phyloP scores from a whole-genome alignment of 1,140 invertebrate species.

The Neoseiulus cucumeris region DNA sequence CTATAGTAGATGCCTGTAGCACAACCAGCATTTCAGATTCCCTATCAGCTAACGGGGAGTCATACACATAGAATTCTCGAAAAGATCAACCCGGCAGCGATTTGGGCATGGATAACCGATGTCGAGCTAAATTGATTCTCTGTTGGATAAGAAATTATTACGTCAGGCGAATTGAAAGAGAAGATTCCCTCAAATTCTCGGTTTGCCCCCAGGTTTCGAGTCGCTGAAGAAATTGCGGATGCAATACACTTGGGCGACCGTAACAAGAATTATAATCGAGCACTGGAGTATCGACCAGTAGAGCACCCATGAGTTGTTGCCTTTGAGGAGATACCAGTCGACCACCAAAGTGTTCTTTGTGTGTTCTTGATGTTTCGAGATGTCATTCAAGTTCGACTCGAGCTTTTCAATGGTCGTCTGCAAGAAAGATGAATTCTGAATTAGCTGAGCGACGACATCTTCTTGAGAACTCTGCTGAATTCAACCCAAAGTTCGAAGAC shows the following conservation, averaged over 20 bases:
- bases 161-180: too few species aligned
- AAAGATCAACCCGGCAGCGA: too few species aligned
- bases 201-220: neutral
- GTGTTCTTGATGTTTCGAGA: slow-evolving; percentile 57
- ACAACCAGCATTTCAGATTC: too few species aligned
- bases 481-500: neutral
- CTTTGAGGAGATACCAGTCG: slow-evolving; percentile 54
- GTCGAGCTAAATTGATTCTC: too few species aligned
- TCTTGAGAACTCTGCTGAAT: neutral
- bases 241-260: slow-evolving; percentile 61
- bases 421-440: slow-evolving; percentile 16
- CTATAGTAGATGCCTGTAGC: too few species aligned
- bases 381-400: slow-evolving; percentile 62
- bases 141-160: too few species aligned
- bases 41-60: too few species aligned
- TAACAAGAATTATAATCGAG: slow-evolving; percentile 51
- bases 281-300: slow-evolving; percentile 70
- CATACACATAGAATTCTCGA: too few species aligned
- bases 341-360: slow-evolving; percentile 50
- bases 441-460: neutral
- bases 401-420: slow-evolving; percentile 49
- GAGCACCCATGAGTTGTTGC: slow-evolving; percentile 66
- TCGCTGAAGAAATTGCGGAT: slow-evolving; percentile 53
- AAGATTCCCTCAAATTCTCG: too few species aligned
- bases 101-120: too few species aligned